phyloP scores from a whole-genome alignment of 1,140 invertebrate genomes.

The Drosophila chauvacae region DNA sequence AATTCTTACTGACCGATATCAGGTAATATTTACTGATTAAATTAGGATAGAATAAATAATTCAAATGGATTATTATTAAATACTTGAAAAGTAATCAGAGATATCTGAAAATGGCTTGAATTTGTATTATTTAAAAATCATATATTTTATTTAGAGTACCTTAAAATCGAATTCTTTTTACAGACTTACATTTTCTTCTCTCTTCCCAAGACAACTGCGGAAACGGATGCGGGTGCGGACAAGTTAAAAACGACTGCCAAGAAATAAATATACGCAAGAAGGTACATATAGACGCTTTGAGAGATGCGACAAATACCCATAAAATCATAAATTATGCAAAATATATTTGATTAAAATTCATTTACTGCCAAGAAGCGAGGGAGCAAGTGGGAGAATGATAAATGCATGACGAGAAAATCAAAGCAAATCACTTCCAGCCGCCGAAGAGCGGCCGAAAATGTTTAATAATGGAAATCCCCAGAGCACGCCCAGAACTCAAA shows the following conservation, averaged over 20 bases:
- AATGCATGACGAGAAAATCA: slow-evolving; percentile 70
- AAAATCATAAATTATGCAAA: slow-evolving; percentile 72
- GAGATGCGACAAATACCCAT: slow-evolving; percentile 63
- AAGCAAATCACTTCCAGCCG: slow-evolving; percentile 76
- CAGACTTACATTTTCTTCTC: background rate
- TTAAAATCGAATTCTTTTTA: background rate
- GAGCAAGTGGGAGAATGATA: slow-evolving; percentile 55
- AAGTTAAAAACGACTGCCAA: slow-evolving; percentile 67
- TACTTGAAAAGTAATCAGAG: too few species aligned
- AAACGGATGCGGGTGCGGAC: slow-evolving; percentile 75
- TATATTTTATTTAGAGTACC: background rate
- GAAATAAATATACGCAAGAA: slow-evolving; percentile 26
- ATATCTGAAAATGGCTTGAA: too few species aligned
- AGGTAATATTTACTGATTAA: too few species aligned
- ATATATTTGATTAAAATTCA: slow-evolving; percentile 76
- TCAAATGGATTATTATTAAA: too few species aligned
- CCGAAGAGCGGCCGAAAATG: slow-evolving; percentile 55
- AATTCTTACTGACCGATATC: too few species aligned
- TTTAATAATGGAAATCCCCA: slow-evolving; percentile 60
- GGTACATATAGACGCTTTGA: slow-evolving; percentile 3
- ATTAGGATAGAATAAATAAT: too few species aligned
- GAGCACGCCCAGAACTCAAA: slow-evolving; percentile 72
- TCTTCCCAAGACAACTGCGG: slow-evolving; percentile 23
- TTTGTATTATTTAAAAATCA: background rate
- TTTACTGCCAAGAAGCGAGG: slow-evolving; percentile 64